Percentiles rank a stretch among this genome's conserved stretches.
These are phyloP conservation scores for Cygnus olor DNA, from an alignment of 2,797 vertebrate genomes.

Conservation along the genomic window DNA sequence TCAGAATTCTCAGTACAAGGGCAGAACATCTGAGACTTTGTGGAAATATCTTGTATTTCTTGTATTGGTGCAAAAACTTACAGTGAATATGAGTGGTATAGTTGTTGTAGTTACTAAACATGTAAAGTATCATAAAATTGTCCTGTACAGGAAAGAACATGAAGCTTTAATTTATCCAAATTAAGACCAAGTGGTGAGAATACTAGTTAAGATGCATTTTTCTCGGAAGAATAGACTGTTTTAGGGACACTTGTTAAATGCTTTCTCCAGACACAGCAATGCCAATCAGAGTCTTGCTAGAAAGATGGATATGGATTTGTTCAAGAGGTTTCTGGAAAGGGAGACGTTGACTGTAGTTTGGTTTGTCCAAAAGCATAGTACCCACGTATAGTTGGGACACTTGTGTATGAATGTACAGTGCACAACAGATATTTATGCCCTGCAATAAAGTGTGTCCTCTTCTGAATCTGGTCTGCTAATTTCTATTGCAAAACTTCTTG, in stretches of 20 bases:
- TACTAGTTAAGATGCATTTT: background rate
- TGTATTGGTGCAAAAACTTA: background rate
- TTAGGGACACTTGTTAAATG: background rate
- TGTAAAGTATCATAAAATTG: background rate
- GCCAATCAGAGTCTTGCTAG: background rate
- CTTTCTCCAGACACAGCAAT: background rate
- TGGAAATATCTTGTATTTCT: background rate
- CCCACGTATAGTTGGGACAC: fast-evolving
- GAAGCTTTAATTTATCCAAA: background rate
- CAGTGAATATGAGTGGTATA: background rate
- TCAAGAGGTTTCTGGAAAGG: background rate
- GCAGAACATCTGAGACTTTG: background rate
- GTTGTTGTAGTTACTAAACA: background rate
- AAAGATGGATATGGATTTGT: fast-evolving
- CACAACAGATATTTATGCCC: too few species aligned
- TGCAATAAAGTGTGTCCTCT: background rate
- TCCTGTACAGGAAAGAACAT: fast-evolving
- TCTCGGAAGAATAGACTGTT: background rate
- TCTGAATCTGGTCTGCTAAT: background rate
- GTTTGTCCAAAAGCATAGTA: background rate
- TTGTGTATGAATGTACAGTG: background rate
- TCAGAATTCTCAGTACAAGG: background rate
- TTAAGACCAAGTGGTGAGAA: background rate
- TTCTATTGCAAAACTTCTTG: background rate
- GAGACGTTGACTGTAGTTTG: background rate